phyloP scores from a whole-genome alignment of 2,797 vertebrate genomes.

The Acanthurus leucopareius region DNA sequence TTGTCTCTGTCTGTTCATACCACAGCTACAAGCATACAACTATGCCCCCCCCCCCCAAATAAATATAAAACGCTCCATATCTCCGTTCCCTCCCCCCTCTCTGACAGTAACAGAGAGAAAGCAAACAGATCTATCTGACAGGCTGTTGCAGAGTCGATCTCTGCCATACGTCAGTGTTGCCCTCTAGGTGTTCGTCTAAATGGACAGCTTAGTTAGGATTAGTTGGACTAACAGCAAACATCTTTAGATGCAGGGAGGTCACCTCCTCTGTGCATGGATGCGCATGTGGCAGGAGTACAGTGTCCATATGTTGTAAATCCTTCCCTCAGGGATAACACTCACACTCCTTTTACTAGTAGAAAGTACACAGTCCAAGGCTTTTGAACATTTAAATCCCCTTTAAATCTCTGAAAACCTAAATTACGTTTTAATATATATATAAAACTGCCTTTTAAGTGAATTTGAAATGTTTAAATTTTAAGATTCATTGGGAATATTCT shows the following conservation, averaged over 20 bases:
- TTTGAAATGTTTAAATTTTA: background rate
- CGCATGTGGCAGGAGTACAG: slow-evolving; percentile 74
- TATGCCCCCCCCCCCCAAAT: too few relatives aligned
- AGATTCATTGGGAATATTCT: background rate
- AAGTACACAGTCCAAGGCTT: background rate
- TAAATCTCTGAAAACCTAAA: background rate
- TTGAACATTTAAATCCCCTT: slow-evolving; percentile 6
- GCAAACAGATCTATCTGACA: slow-evolving; percentile 61
- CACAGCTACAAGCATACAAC: background rate
- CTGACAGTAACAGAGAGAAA: slow-evolving; percentile 27
- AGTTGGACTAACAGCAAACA: slow-evolving; percentile 75
- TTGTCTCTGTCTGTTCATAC: background rate
- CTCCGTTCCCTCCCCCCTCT: slow-evolving; percentile 11
- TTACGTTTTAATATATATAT: background rate
- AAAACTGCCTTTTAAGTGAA: too few relatives aligned
- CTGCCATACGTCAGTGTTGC: slow-evolving; percentile 37
- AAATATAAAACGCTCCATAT: background rate
- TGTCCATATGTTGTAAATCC: slow-evolving; percentile 83
- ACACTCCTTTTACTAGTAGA: slow-evolving; percentile 14
- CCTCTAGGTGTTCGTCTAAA: slow-evolving; percentile 70
- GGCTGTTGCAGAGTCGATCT: slow-evolving; percentile 33
- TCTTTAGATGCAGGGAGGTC: slow-evolving; percentile 72
- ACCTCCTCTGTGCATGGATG: slow-evolving; percentile 68
- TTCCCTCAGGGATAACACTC: slow-evolving; percentile 59
- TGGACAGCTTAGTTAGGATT: slow-evolving; percentile 83